Conservation (phyloP, 2,797 vertebrate species). For the Novumbra hubbsi region DNA sequence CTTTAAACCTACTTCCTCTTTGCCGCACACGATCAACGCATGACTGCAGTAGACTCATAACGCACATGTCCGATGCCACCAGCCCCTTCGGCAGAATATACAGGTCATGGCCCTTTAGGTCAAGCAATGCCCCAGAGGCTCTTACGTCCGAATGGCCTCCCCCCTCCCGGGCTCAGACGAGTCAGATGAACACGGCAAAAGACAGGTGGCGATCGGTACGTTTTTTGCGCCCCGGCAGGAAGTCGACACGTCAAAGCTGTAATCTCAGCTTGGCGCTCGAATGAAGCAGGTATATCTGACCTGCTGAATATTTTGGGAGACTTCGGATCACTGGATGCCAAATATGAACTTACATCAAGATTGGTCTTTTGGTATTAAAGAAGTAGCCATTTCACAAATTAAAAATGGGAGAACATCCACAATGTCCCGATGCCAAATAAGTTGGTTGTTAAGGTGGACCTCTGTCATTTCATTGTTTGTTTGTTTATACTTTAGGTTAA, state of each 20-base stretch:
- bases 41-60: neutral
- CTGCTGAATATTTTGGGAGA: neutral
- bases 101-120: neutral
- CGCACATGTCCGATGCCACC: neutral
- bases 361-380: too few relatives aligned
- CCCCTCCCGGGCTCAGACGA: neutral
- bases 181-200: neutral
- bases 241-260: neutral
- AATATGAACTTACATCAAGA: too few relatives aligned
- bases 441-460: too few relatives aligned
- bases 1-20: constrained; percentile 5
- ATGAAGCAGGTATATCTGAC: neutral
- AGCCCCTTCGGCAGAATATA: neutral
- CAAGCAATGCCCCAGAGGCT: neutral
- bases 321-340: too few relatives aligned
- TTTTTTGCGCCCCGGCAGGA: neutral
- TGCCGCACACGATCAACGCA: neutral
- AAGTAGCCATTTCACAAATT: too few relatives aligned
- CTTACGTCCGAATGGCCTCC: neutral
- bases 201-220: neutral
- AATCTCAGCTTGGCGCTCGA: neutral
- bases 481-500: too few relatives aligned
- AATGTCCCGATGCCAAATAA: too few relatives aligned
- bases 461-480: too few relatives aligned
- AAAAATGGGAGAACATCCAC: too few relatives aligned